Evolutionary conservation across 2,797 vertebrate species (phyloP).

Genomic region (Danio albolineatus): DNA sequence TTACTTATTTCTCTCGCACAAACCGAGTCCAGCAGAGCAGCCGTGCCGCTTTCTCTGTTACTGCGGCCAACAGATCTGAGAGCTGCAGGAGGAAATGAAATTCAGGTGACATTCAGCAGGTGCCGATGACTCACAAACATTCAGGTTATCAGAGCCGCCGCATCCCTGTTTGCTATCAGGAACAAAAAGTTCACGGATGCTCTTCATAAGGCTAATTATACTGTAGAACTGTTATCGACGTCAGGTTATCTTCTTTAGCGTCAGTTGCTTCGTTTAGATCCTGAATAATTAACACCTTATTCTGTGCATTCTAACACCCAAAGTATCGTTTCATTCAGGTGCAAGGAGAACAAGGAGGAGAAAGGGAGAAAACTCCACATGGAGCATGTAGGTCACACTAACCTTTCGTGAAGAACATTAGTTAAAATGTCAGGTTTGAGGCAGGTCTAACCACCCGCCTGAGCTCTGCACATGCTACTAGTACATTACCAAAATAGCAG

Average conservation of each 20-base stretch:
- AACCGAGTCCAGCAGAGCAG: constrained; percentile 23
- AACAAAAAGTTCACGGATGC: constrained; percentile 23
- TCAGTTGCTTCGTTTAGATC: constrained; percentile 50
- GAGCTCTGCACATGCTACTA: constrained; percentile 62
- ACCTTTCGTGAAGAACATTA: constrained; percentile 71
- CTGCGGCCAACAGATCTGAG: constrained; percentile 36
- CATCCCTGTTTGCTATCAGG: constrained; percentile 10
- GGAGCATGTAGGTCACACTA: constrained; percentile 66
- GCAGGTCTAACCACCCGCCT: constrained; percentile 57
- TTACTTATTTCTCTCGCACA: constrained; percentile 14
- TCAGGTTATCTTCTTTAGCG: background rate
- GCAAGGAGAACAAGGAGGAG: constrained; percentile 11
- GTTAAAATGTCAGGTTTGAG: constrained; percentile 76
- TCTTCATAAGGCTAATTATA: background rate
- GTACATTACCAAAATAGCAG: constrained; percentile 72
- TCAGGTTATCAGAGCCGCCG: constrained; percentile 12
- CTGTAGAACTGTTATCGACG: background rate
- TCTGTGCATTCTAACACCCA: constrained; percentile 33
- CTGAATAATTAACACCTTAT: constrained; percentile 47
- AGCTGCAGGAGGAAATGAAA: constrained; percentile 40
- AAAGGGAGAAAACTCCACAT: constrained; percentile 44
- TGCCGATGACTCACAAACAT: constrained; percentile 46
- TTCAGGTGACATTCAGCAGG: constrained; percentile 59
- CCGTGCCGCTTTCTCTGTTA: constrained; percentile 4
- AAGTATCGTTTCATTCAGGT: constrained; percentile 50